These are phyloP conservation scores for Poecile atricapillus DNA, from an alignment of 2,113 vertebrate species.

Conservation along the genomic window DNA sequence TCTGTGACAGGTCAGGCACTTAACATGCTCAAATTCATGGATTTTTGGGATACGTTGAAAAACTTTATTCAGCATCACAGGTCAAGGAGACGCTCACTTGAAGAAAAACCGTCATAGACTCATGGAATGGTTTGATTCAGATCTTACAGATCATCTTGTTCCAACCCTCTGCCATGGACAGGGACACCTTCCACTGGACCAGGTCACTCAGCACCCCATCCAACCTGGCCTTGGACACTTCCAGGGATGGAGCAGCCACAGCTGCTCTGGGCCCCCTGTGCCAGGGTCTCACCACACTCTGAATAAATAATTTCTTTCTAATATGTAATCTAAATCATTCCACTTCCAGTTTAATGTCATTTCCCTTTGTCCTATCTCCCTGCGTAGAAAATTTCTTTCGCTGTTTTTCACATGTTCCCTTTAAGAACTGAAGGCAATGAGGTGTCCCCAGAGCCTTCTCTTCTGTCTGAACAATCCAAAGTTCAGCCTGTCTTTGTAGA, in stretches of 20 bases:
- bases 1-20: neutral
- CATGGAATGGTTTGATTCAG: neutral
- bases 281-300: neutral
- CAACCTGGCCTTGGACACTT: neutral
- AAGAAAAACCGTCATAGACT: neutral
- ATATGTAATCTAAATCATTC: neutral
- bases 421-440: neutral
- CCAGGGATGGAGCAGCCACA: neutral
- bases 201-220: neutral
- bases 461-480: neutral
- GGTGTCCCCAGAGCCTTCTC: neutral
- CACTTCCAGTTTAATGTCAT: neutral
- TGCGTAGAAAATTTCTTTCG: neutral
- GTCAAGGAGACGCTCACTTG: neutral
- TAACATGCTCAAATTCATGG: neutral
- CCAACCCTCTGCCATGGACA: neutral
- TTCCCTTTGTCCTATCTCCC: neutral
- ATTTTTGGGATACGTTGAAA: neutral
- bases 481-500: neutral
- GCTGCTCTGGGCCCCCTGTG: neutral
- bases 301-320: neutral
- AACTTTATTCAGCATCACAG: neutral
- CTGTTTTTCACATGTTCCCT: neutral
- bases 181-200: neutral
- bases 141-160: rapidly evolving